These are phyloP conservation scores for Fulmarus glacialis DNA, from an alignment of 2,113 vertebrate genomes.

Conservation along the genomic window DNA sequence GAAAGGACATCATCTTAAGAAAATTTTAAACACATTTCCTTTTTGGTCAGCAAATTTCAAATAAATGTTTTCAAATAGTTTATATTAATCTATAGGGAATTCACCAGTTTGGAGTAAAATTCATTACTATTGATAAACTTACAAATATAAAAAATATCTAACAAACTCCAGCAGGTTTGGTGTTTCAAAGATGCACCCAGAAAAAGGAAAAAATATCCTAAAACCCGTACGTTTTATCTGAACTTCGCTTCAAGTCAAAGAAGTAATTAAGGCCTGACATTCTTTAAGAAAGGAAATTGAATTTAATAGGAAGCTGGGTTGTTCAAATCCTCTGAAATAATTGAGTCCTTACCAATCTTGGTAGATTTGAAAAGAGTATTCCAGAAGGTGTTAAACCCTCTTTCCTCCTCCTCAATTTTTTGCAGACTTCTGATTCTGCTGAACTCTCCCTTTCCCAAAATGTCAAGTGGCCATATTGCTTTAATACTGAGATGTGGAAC, in stretches of 20 bases:
- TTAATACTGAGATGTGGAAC: not conserved
- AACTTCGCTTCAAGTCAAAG: not conserved
- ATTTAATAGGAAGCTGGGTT: not conserved
- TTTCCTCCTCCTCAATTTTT: not conserved
- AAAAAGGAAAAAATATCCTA: not conserved
- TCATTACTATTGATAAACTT: not conserved
- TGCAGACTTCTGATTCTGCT: not conserved
- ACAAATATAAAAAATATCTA: not conserved
- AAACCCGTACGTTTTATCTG: not conserved
- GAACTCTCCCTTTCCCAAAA: not conserved
- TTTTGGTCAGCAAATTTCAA: not conserved
- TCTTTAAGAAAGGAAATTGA: not conserved
- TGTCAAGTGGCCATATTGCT: not conserved
- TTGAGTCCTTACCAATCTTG: not conserved
- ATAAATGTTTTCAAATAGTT: not conserved
- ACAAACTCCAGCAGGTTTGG: not conserved
- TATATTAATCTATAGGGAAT: not conserved
- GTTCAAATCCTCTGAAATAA: not conserved
- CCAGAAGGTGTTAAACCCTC: not conserved
- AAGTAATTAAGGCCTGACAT: not conserved
- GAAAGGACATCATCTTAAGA: accelerated
- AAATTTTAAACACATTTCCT: not conserved
- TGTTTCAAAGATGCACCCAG: not conserved
- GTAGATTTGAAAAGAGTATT: not conserved
- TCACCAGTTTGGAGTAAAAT: not conserved